Base-by-base conservation (phyloP, 30 jellyfish, hydroid and myxozoan genomes). In the Mastigias papua region DNA sequence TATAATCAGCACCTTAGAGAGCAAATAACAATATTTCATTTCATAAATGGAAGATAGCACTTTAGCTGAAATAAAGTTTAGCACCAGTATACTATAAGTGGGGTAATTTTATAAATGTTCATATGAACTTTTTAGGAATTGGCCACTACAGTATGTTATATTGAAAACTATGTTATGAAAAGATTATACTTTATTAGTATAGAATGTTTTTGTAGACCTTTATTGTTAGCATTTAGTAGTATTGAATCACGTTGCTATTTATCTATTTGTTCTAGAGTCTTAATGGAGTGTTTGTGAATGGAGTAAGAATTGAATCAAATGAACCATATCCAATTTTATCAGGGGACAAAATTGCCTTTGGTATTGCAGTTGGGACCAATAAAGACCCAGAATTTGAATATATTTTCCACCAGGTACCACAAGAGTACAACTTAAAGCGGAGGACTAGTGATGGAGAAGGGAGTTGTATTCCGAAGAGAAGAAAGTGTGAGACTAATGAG, bases 341-440 rank as follows among this genome's bases (percentile, higher is more conserved):
- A 60, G 99, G 97, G 15, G 99, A 95, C 34, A 86, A 81, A 54
- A 78, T 95, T 6, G 93, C 93, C 32, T 95, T 95, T 95, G 99
- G 99, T 15, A 84, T 97, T 90, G 90, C 90, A 25, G 83, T 88
- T 22, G 97, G 69, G 6, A 80, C 68, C 29, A 46, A 65, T 54
- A 32, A 68, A 26, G 79, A 89, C 23, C 94, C 97, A 25, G 99
- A 95, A 78, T 95, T 95, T 81, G 99, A 95, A 69, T 95, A 95
- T 81, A 58, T 86, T 23, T 82, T 95, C 50, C 97, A 94, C 62
- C 76, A 82, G 51, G 50, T 67, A 0, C 89, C 80, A 23, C 34
- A 20, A 62, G 82, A 69, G 0, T 22, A 48, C 28, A 77, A 48
- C 42, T 50, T 73, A 9, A 87, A 87, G 67, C 30, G 89, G 31